Evolutionary conservation across 2,797 vertebrate genomes (phyloP), one percentile per base, ranked within the genome.

Genomic region (Scolopax bukidnonensis): DNA sequence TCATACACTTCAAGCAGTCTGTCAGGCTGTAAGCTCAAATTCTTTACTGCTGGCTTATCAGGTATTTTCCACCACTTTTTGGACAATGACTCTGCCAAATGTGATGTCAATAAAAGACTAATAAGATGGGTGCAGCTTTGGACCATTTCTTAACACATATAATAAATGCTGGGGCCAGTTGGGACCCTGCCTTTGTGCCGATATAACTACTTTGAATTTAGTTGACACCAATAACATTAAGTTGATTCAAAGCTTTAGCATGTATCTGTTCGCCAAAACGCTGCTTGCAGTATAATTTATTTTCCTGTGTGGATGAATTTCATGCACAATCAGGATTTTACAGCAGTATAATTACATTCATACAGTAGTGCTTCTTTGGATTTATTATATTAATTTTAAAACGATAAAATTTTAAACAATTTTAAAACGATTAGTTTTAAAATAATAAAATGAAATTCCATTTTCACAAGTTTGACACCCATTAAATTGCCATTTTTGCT

Each of bases 361-460:
- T 69, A 67, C 16, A 76, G 38, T 45, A 88, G 27, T 41, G 33
- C n/a, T 88, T 25, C 21, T 94, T 63, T 69, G 75, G n/a, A 89
- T 87, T 87, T 53, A 73, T 75, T 54, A 51, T 12, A 84, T 60
- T 86, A 60, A 68, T 88, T 86, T 92, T 69, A 70, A 93, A 78
- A 27, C 16, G 36, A 36, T 36, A 36, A 36, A 36, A 36, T 36
- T 36, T 36, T 36, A 36, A 36, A 36, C 36, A 9, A 36, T 36
- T 36, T 36, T 36, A 36, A 36, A 36, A 36, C 36, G 36, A 36
- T 36, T 36, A 36, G 36, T 36, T 36, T 36, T 36, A 36, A 36
- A 38, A n/a, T 20, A 56, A 83, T 82, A 88, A 95, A 96, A 88
- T 53, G 30, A 11, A 91, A 91, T 87, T 84, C 73, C 30, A 25